Percentiles rank a stretch among this genome's conserved stretches.
These are phyloP conservation scores for Diplosoma virens DNA, from an alignment of 23 tunicate genomes.

Conservation along the genomic window DNA sequence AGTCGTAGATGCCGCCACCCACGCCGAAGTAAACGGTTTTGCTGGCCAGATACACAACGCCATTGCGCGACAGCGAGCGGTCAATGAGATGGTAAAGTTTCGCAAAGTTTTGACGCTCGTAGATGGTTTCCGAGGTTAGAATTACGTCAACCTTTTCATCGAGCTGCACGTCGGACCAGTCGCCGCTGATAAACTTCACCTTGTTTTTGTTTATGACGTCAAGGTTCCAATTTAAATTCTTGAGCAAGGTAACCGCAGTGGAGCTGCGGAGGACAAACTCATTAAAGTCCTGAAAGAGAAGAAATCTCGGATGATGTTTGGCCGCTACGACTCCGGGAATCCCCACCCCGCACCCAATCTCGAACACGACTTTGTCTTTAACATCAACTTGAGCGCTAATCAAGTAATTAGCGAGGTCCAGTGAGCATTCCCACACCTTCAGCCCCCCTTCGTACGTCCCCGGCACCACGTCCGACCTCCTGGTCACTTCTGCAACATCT, in stretches of 20 bases:
- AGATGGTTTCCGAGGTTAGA: slow-evolving; percentile 75
- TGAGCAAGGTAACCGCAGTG: slow-evolving; percentile 56
- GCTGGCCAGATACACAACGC: slow-evolving; percentile 54
- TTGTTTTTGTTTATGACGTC: not conserved
- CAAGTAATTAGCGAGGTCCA: slow-evolving; percentile 33
- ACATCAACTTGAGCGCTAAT: not conserved
- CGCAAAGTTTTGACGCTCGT: slow-evolving; percentile 28
- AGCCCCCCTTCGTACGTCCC: slow-evolving; percentile 76
- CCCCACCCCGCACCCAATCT: slow-evolving; percentile 90
- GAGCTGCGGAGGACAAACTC: slow-evolving; percentile 28
- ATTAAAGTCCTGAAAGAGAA: slow-evolving; percentile 76
- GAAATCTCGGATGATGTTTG: slow-evolving; percentile 5
- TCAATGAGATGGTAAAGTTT: slow-evolving; percentile 26
- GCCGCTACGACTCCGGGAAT: slow-evolving; percentile 63
- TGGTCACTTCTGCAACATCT: too few species aligned
- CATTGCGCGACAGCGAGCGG: not conserved
- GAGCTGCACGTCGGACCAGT: slow-evolving; percentile 32
- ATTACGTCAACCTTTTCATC: slow-evolving; percentile 56
- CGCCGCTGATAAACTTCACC: slow-evolving; percentile 44
- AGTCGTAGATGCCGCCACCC: slow-evolving; percentile 61
- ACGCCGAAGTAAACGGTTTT: slow-evolving; percentile 86
- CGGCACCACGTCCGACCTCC: slow-evolving; percentile 43
- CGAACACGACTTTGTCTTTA: slow-evolving; percentile 34
- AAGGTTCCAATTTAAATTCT: not conserved
- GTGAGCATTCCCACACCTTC: slow-evolving; percentile 80